Evolutionary conservation across 2,113 vertebrate species (phyloP).

Genomic region (Forbesichthys papilliferus): DNA sequence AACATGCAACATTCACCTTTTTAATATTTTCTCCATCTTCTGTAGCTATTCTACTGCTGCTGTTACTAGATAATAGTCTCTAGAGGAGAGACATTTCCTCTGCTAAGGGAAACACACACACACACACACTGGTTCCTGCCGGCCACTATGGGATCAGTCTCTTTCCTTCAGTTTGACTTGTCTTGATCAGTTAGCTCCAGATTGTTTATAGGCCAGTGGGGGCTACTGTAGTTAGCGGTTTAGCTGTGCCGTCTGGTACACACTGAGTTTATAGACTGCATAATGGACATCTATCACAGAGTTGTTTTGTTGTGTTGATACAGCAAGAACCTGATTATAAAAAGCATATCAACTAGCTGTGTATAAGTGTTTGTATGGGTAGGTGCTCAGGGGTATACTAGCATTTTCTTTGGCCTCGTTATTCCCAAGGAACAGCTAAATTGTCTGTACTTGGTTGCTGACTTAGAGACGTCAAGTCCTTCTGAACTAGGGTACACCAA

Average conservation of each 20-base stretch:
- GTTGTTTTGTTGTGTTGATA: neutral
- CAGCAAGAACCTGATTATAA: neutral
- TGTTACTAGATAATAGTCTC: conserved; percentile 52
- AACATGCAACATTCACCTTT: too few species aligned
- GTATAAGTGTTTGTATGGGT: neutral
- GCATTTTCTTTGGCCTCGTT: neutral
- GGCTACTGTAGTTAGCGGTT: conserved; percentile 52
- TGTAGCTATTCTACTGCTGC: too few species aligned
- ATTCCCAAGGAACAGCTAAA: neutral
- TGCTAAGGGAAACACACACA: conserved; percentile 18
- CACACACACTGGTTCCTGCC: conserved; percentile 15
- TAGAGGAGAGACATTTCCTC: conserved; percentile 60
- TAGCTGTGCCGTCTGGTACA: conserved; percentile 20
- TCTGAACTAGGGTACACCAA: conserved; percentile 24
- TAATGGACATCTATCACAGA: too few species aligned
- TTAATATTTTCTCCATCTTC: too few species aligned
- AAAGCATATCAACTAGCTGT: neutral
- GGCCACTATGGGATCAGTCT: conserved; percentile 48
- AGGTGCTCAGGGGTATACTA: neutral
- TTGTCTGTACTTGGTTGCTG: too few species aligned
- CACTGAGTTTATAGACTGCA: neutral
- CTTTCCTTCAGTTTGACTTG: conserved; percentile 61
- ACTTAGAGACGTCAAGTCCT: neutral
- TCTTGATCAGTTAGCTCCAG: conserved; percentile 66
- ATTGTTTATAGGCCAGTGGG: conserved; percentile 53